Evolutionary conservation across 2,888 invertebrate genomes (phyloP), one percentile per base, ranked within the genome.

Genomic region (Chaetogeoica ovagalla): DNA sequence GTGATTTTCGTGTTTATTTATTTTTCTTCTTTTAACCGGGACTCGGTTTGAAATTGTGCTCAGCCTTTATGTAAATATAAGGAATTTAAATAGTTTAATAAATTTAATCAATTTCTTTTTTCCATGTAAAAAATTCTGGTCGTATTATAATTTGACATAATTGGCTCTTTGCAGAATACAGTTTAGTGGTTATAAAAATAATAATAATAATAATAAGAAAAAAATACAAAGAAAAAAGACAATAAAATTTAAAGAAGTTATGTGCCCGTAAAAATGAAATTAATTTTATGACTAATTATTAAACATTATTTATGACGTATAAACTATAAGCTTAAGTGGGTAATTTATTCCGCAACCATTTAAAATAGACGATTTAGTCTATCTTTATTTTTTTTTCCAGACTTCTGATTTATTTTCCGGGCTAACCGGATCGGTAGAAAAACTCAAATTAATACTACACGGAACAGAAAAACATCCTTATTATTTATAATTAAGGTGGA

Each of bases 371-470:
- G 17, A 21, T 71, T 59, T 55, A 52, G 21, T 60, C 23, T 19
- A 72, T 60, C 43, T 23, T 43, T 15, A 9, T 21, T 66, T 43
- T 66, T 66, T 62, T 70, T 79, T 70, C 43, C 52, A 79, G 77
- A 79, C 62, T 62, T 70, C 77, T 62, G n/a, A 62, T 55, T 63
- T 70, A 70, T 63, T 39, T 23, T 7, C 19, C 7, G 62, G 62
- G 17, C 19, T 79, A 43, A 23, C 11, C 23, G 77, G 77, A 71
- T 62, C 60, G 52, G 77, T 79, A 7, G 52, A 70, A 23, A 55
- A 70, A 55, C 70, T 79, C 17, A 62, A 4, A 70, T 63, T 79
- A 55, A 79, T 79, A 39, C 9, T 79, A 17, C 77, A 79, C 11
- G 77, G 77, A 39, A 79, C 77, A 19, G 8, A 62, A 39, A 17